Conservation (phyloP, 2,888 invertebrate species). For the Pelosia muscerda region DNA sequence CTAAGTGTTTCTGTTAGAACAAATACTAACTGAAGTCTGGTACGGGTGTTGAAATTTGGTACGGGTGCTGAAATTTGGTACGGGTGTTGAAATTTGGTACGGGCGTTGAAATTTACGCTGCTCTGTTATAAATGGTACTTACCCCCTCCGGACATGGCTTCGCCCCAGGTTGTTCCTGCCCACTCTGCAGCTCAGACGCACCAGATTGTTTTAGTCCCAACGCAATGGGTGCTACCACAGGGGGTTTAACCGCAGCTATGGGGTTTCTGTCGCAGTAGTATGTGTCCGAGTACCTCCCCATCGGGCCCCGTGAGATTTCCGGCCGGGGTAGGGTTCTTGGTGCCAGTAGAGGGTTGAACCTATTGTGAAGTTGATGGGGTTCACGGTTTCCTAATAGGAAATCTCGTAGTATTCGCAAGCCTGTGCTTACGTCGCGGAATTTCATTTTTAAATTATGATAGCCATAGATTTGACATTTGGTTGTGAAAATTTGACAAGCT, state of each 20-base stretch:
- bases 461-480: neutral
- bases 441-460: slow-evolving; percentile 6
- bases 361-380: slow-evolving; percentile 50
- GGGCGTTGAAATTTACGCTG: no score
- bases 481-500: neutral
- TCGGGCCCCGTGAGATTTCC: slow-evolving; percentile 70
- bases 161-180: neutral
- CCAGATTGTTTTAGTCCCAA: slow-evolving; percentile 2
- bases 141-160: neutral
- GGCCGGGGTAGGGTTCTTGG: slow-evolving; percentile 71
- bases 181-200: neutral
- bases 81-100: no score
- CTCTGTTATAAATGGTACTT: neutral
- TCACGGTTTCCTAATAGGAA: slow-evolving; percentile 70
- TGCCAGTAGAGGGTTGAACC: slow-evolving; percentile 66
- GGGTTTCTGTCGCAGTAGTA: slow-evolving; percentile 66
- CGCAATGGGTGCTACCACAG: slow-evolving; percentile 74
- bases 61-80: no score
- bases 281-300: slow-evolving; percentile 66
- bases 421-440: slow-evolving; percentile 64
- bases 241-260: slow-evolving; percentile 69
- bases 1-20: no score
- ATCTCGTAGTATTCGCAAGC: slow-evolving; percentile 64
- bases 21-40: no score
- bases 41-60: no score